Base-by-base conservation (phyloP, 2,113 vertebrate species). In the Thryonomys swinderianus region DNA sequence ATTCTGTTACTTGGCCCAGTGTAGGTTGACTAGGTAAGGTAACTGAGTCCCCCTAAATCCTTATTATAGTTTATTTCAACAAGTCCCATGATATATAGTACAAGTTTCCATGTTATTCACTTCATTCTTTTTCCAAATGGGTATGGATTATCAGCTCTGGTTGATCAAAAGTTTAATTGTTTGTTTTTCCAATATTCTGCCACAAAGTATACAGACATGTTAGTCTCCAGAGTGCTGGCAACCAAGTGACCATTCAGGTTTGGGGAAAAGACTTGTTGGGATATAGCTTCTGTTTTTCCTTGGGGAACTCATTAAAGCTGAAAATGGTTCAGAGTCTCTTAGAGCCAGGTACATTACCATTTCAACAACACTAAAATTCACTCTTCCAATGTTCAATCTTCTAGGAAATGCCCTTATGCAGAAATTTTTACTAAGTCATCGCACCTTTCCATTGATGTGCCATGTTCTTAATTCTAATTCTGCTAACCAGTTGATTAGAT, bases 241-340 rank as follows among this genome's bases (percentile, higher is more conserved):
- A 81, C 83, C 81, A 34, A 95, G 57, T 1, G 14, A 85, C 23
- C 81, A 79, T 59, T 86, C 51, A 91, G 53, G 74, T 42, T 1
- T 93, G 61, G n/a, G 7, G 11, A 45, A 95, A 71, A 93, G 80
- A 20, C 62, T 78, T 95, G 13, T 23, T 73, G 14, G 73, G 30
- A n/a, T 93, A 30, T 71, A 93, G 12, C 61, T 82, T 93, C 57
- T 91, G 85, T 53, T 89, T 95, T 74, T 96, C 80, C 90, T 95
- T 80, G 42, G 90, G 79, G 86, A 94, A 78, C 84, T 95, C 88
- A 94, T 94, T 96, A 94, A 86, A 84, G 48, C 32, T 85, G 53
- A 94, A 93, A 93, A 94, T 86, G 74, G 34, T 66, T 91, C 40
- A 55, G 30, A 87, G 20, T 57, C 62, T 93, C 59, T 88, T 73